Conservation (phyloP, 2,888 invertebrate species). For the Caenorhabditis drosophilae region DNA sequence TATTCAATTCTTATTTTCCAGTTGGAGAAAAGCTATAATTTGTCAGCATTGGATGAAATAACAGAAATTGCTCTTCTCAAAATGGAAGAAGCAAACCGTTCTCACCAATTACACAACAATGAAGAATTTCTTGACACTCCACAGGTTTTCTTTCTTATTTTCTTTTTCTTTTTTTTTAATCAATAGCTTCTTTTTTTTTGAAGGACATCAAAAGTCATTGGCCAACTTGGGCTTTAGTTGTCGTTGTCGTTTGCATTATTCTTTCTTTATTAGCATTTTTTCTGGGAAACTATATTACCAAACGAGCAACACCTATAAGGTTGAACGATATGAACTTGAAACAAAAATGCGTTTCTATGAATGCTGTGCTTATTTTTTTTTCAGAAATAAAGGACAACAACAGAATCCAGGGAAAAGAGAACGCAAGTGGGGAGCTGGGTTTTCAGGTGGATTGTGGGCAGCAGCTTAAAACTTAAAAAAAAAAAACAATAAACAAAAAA, state of each 20-base stretch:
- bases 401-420: conserved; percentile 22
- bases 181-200: conserved; percentile 1
- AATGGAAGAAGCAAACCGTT: conserved; percentile 9
- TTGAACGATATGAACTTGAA: too few species aligned
- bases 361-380: conserved; percentile 11
- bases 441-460: conserved; percentile 56
- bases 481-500: neutral
- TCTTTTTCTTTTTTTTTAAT: neutral
- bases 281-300: conserved; percentile 55
- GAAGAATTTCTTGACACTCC: neutral
- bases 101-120: neutral
- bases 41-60: conserved; percentile 6
- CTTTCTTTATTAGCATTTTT: conserved; percentile 49
- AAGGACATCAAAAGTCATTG: conserved; percentile 45
- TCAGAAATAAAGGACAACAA: conserved; percentile 30
- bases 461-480: conserved; percentile 34
- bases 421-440: conserved; percentile 55
- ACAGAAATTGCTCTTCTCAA: conserved; percentile 7
- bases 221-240: conserved; percentile 54
- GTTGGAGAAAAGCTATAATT: neutral
- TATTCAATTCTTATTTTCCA: conserved; percentile 4
- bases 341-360: conserved; percentile 4
- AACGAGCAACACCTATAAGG: conserved; percentile 34
- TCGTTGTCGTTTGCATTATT: conserved; percentile 48
- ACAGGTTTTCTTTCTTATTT: neutral